These are phyloP conservation scores for Peromyscus leucopus DNA, from an alignment of 2,113 vertebrate species.

Conservation along the genomic window DNA sequence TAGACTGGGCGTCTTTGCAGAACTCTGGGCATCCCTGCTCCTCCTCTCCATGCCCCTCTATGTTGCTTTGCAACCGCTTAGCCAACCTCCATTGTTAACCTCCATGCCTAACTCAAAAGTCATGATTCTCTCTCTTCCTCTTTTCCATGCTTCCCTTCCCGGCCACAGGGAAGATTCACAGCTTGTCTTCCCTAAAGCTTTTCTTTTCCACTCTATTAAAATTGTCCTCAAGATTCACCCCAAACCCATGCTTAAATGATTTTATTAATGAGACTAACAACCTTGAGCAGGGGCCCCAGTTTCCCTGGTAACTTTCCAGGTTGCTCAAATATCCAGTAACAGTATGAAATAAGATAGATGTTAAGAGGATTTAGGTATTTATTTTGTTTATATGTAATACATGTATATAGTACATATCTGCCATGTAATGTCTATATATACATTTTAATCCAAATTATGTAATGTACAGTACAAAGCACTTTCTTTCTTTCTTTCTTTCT, in stretches of 20 bases:
- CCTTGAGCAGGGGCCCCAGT: not conserved
- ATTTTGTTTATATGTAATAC: not conserved
- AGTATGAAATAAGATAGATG: not conserved
- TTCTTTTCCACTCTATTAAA: not conserved
- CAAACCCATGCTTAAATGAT: not conserved
- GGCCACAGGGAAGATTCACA: not conserved
- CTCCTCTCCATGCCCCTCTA: not conserved
- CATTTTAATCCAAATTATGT: not conserved
- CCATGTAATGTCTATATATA: not conserved
- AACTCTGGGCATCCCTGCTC: not conserved
- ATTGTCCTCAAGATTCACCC: not conserved
- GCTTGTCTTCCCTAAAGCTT: not conserved
- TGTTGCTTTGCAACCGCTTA: not conserved
- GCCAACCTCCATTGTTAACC: not conserved
- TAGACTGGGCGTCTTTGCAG: not conserved
- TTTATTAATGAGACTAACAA: not conserved
- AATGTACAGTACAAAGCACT: not conserved
- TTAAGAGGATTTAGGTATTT: not conserved
- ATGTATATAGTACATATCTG: not conserved
- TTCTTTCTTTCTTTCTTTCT: not conserved
- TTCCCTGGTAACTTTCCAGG: not conserved
- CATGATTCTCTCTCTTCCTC: not conserved
- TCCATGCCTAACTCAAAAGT: not conserved
- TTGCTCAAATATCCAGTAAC: not conserved
- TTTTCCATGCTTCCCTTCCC: not conserved